phyloP scores from a whole-genome alignment of 2,113 vertebrate species.

The Porphyrio hochstetteri region DNA sequence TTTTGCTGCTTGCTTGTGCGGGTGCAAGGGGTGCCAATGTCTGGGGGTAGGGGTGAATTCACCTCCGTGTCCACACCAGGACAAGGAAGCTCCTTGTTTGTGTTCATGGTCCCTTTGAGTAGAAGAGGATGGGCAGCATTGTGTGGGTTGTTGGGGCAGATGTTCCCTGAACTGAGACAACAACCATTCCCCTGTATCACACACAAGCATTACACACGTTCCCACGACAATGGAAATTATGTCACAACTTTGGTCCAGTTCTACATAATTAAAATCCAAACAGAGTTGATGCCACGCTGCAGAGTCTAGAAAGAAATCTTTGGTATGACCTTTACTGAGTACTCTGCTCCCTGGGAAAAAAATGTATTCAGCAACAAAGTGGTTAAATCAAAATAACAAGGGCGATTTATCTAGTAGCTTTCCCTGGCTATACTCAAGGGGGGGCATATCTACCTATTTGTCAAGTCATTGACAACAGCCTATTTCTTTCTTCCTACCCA shows the following conservation, averaged over 20 bases:
- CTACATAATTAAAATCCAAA: not conserved
- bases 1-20: not conserved
- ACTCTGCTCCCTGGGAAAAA: not conserved
- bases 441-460: slow-evolving; percentile 85
- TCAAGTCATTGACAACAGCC: slow-evolving; percentile 80
- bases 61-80: not conserved
- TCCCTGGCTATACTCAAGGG: slow-evolving; percentile 74
- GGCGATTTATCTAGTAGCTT: slow-evolving; percentile 77
- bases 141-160: rapidly evolving
- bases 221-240: not conserved
- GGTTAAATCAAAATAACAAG: slow-evolving; percentile 84
- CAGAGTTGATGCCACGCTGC: rapidly evolving
- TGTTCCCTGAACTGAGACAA: not conserved
- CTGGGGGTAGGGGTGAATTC: not conserved
- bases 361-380: slow-evolving; percentile 55
- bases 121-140: not conserved
- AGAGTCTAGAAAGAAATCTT: not conserved
- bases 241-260: not conserved
- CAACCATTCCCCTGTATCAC: not conserved
- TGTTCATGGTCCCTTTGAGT: not conserved
- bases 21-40: not conserved
- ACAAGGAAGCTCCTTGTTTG: not conserved
- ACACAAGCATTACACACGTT: rapidly evolving
- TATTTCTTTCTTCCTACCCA: slow-evolving; percentile 76
- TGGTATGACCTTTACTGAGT: slow-evolving; percentile 14